A percentile compares a stretch with the other conserved stretches of the same genome.
Evolutionary conservation across 92 coral and sea anemone genomes (phyloP).

Genomic region (Galaxea fascicularis): DNA sequence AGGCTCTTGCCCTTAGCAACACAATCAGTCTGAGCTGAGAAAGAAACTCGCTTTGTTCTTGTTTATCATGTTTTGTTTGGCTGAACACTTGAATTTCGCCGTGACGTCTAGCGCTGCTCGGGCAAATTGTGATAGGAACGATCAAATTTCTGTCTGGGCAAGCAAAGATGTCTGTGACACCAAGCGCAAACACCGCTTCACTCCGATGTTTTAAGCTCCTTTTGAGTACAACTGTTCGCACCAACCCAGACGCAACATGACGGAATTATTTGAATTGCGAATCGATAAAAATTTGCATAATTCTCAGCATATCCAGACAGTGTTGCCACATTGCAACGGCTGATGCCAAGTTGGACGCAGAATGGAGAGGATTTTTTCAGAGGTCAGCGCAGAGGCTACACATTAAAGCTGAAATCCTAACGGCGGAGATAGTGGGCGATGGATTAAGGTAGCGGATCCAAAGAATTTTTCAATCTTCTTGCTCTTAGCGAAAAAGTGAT

Average conservation of each 20-base stretch:
- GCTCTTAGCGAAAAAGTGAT: neutral
- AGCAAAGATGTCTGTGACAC: neutral
- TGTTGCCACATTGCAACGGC: constrained; percentile 1
- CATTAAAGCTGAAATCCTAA: neutral
- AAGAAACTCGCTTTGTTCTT: constrained; percentile 37
- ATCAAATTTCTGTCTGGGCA: constrained; percentile 40
- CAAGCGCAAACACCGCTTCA: neutral
- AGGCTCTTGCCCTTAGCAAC: neutral
- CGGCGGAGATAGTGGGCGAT: neutral
- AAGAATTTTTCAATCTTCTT: neutral
- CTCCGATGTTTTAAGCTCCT: neutral
- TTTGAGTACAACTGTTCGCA: neutral
- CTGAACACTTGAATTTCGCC: constrained; percentile 40
- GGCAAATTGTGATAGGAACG: neutral
- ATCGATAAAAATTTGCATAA: constrained; percentile 41
- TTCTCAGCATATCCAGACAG: constrained; percentile 26
- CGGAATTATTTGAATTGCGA: constrained; percentile 31
- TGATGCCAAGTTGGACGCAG: neutral
- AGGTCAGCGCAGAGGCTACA: neutral
- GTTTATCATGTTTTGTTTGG: constrained; percentile 37
- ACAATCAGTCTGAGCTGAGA: neutral
- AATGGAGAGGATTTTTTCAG: constrained; percentile 20
- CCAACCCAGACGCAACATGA: constrained; percentile 7
- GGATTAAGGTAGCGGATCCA: constrained; percentile 3
- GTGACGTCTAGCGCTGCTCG: constrained; percentile 36